A percentile compares a stretch with the other conserved stretches of the same genome.
Evolutionary conservation across 2,888 invertebrate species (phyloP).

Genomic region (Tetrapedia diversipes): DNA sequence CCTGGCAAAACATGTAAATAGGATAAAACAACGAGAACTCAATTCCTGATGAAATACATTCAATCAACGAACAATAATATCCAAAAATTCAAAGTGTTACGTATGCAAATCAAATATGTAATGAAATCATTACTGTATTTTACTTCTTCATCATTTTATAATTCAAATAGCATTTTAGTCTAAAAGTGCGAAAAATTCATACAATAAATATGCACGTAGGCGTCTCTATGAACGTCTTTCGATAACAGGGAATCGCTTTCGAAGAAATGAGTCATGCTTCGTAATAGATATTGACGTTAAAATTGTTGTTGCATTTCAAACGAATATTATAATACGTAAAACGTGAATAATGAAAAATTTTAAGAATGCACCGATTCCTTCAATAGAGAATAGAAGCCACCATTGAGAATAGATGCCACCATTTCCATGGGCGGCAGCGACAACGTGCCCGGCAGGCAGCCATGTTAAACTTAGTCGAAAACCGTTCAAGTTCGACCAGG

Average conservation of each 20-base stretch:
- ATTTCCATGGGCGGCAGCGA: constrained; percentile 58
- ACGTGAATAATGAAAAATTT: not conserved
- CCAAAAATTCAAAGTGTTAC: not conserved
- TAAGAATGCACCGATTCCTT: not conserved
- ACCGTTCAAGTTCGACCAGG: constrained; percentile 55
- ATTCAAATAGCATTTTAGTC: not conserved
- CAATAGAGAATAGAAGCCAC: constrained; percentile 4
- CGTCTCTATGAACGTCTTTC: constrained; percentile 4
- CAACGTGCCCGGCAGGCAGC: constrained; percentile 67
- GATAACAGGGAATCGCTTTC: constrained; percentile 34
- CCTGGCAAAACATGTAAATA: not conserved
- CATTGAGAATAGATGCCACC: constrained; percentile 48
- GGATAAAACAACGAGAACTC: not conserved
- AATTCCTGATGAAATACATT: not conserved
- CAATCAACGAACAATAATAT: not conserved
- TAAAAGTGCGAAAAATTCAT: not conserved
- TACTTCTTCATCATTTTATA: not conserved
- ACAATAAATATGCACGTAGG: constrained; percentile 22
- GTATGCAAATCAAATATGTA: not conserved
- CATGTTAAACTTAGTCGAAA: constrained; percentile 67
- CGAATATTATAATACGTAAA: not conserved
- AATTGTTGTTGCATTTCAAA: constrained; percentile 1
- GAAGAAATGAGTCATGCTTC: constrained; percentile 44
- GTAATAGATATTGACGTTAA: constrained; percentile 12
- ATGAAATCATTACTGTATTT: not conserved